Conservation (phyloP, 2,113 vertebrate genomes). For the Dissostichus mawsoni region DNA sequence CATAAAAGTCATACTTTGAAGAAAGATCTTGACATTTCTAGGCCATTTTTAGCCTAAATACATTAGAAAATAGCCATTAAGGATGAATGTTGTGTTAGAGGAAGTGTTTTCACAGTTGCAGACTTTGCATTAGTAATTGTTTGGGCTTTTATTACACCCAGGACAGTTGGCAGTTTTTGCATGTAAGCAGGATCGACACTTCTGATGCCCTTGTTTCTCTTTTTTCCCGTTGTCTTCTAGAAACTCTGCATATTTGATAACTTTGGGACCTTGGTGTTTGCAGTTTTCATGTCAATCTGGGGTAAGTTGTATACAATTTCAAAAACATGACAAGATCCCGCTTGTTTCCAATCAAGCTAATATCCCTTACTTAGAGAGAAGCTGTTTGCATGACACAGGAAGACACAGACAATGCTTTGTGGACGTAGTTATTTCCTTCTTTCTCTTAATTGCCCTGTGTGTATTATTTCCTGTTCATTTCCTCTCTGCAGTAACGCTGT, state of each 20-base stretch:
- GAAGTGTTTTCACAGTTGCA: background rate
- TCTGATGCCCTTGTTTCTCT: background rate
- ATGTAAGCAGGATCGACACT: background rate
- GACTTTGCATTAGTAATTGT: background rate
- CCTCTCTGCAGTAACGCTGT: conserved; percentile 87
- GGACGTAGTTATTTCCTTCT: background rate
- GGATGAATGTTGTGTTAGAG: too few species aligned
- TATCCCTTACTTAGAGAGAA: background rate
- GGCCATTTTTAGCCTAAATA: too few species aligned
- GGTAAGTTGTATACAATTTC: conserved; percentile 82
- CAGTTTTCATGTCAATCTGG: conserved; percentile 96
- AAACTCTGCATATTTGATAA: conserved; percentile 96
- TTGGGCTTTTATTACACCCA: background rate
- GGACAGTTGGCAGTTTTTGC: background rate
- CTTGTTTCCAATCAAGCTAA: background rate
- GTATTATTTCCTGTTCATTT: conserved; percentile 20
- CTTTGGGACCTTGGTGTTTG: conserved; percentile 93
- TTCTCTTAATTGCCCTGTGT: background rate
- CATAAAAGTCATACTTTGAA: too few species aligned
- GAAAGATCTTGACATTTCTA: too few species aligned
- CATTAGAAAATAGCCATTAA: too few species aligned
- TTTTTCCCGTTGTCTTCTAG: conserved; percentile 78
- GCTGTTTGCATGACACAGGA: background rate
- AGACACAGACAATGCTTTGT: background rate
- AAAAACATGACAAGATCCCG: background rate